Evolutionary conservation across 1,140 invertebrate species (phyloP).

Genomic region (Papilio aristodemus): DNA sequence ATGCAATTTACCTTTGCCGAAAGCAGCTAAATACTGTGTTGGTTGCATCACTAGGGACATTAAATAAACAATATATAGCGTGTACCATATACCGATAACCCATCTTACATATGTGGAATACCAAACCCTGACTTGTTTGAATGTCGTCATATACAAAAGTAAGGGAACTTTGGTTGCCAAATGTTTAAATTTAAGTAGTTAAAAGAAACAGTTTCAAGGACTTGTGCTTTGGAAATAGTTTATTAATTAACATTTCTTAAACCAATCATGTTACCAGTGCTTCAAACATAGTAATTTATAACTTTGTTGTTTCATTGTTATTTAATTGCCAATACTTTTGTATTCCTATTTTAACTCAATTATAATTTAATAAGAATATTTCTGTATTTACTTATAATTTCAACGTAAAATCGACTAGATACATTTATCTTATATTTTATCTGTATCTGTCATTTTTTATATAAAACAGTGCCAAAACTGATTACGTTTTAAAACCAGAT

Average conservation of each 20-base stretch:
- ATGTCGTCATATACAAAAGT: neutral
- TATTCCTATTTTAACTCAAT: too few relatives aligned
- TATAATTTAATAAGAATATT: too few relatives aligned
- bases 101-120: neutral
- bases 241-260: too few relatives aligned
- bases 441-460: too few relatives aligned
- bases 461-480: too few relatives aligned
- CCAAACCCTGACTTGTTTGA: conserved; percentile 6
- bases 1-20: conserved; percentile 76
- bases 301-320: too few relatives aligned
- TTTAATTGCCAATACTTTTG: too few relatives aligned
- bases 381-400: too few relatives aligned
- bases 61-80: conserved; percentile 47
- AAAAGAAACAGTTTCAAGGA: neutral
- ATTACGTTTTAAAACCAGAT: conserved; percentile 1
- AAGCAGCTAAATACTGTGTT: conserved; percentile 60
- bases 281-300: too few relatives aligned
- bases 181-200: neutral
- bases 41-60: conserved; percentile 59
- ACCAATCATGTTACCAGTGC: too few relatives aligned
- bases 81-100: conserved; percentile 30
- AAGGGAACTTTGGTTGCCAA: conserved; percentile 18
- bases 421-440: neutral
- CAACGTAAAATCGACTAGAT: too few relatives aligned
- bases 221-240: too few relatives aligned